Conservation (phyloP, 2,797 vertebrate species). For the Xenops minutus region DNA sequence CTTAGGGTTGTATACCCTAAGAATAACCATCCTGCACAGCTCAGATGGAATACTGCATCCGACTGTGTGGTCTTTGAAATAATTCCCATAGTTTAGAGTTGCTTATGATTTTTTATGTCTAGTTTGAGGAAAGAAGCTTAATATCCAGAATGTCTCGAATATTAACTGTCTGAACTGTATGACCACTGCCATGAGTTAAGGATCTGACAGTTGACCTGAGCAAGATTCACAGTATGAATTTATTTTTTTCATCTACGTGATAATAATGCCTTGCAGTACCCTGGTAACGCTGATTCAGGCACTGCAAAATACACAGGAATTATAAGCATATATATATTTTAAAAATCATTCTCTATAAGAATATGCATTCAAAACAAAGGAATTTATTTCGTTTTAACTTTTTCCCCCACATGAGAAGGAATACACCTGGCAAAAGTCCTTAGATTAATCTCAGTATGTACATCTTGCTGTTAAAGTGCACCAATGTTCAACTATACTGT, state of each 20-base stretch:
- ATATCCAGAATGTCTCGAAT: neutral
- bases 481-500: neutral
- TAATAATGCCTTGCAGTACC: neutral
- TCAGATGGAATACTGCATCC: fast-evolving
- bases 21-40: neutral
- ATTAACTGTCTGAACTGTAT: neutral
- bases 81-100: neutral
- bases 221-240: neutral
- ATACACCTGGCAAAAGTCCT: neutral
- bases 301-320: neutral
- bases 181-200: neutral
- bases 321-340: neutral
- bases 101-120: neutral
- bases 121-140: neutral
- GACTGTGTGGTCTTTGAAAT: neutral
- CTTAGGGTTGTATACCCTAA: neutral
- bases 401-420: neutral
- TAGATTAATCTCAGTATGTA: neutral
- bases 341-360: neutral
- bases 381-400: neutral
- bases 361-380: neutral
- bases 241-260: neutral
- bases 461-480: neutral
- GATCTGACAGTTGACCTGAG: neutral
- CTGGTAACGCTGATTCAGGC: neutral